Evolutionary conservation across 1,140 invertebrate species (phyloP), one percentile per base, ranked within the genome.

Genomic region (Carcinoscorpius rotundicauda): DNA sequence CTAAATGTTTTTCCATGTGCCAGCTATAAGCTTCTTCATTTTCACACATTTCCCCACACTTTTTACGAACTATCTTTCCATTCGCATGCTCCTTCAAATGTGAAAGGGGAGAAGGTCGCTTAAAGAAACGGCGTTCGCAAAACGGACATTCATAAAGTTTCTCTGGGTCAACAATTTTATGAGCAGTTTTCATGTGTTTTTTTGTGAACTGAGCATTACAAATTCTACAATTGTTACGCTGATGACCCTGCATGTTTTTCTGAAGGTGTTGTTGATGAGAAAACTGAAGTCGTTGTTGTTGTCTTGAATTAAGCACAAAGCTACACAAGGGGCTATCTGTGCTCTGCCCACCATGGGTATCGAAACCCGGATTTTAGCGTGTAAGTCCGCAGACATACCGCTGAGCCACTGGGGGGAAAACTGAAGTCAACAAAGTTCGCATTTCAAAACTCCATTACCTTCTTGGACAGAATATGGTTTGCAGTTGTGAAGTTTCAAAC

Each of bases 11-110:
- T 51, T 63, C 61, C 57, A 70, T 67, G 62, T 76, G 75, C 51
- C 63, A 64, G 6, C 62, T 57, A 51, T 70, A 72, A n/a, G 56
- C n/a, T 10, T 65, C 68, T 52, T 69, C 56, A 58, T 70, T 68
- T 5, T 69, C 64, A 48, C 62, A 70, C 58, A 75, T 71, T 51
- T 66, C 62, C 6, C 75, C 74, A 71, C 75, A 76, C 64, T 66
- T 69, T 48, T 66, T 48, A 64, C 75, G 75, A 4, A 74, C 71
- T 51, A 68, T 63, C 53, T 71, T 71, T 3, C 70, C 69, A 9
- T 69, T 66, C 6, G 72, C 69, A 68, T 74, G 73, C 6, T 65
- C 61, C 60, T 71, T 71, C 29, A 68, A 66, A 67, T 75, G 74
- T 9, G 60, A 51, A 60, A 70, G 70, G 49, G 74, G n/a, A 5